These are phyloP conservation scores for Kryphioiulus occultus DNA, from an alignment of 2,888 invertebrate species.

Conservation along the genomic window DNA sequence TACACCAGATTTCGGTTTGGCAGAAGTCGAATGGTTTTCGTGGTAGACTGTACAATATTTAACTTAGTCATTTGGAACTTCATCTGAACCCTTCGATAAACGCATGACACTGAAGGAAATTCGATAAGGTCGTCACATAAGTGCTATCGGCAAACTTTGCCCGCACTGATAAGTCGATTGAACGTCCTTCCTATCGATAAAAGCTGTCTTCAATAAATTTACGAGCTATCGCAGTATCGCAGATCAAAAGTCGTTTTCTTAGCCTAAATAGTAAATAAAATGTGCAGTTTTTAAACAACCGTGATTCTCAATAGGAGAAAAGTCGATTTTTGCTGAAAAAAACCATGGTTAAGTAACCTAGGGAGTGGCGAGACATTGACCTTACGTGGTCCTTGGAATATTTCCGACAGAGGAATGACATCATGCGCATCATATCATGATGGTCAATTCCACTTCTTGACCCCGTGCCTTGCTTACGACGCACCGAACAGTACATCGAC, in stretches of 20 bases:
- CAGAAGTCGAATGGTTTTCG: neutral
- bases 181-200: neutral
- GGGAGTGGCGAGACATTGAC: neutral
- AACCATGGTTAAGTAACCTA: neutral
- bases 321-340: neutral
- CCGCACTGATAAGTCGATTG: neutral
- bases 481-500: neutral
- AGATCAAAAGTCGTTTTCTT: neutral
- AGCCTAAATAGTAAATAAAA: neutral
- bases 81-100: neutral
- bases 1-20: neutral
- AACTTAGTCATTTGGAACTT: neutral
- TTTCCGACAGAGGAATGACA: neutral
- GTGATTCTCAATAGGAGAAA: neutral
- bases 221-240: neutral
- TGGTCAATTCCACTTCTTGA: neutral
- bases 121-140: neutral
- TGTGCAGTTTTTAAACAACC: neutral
- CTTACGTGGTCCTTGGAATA: neutral
- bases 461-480: neutral
- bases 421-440: neutral
- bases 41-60: neutral
- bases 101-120: neutral
- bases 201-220: neutral
- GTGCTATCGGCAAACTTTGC: constrained; percentile 24